A percentile compares a stretch with the other conserved stretches of the same genome.
These are phyloP conservation scores for Nowickia ferox DNA, from an alignment of 2,888 invertebrate species.

Conservation along the genomic window DNA sequence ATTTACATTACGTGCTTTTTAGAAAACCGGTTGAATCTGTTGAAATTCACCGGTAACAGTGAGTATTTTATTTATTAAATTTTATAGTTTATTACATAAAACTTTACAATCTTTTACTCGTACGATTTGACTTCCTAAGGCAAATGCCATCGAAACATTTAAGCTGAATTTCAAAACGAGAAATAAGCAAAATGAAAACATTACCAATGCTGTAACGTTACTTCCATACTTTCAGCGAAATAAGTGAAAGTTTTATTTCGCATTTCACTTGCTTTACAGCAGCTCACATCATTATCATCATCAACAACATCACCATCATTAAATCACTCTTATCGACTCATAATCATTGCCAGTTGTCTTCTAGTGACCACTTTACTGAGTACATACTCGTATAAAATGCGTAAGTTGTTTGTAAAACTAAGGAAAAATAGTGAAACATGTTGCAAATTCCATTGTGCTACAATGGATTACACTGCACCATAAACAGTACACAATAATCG, in stretches of 20 bases:
- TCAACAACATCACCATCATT: neutral
- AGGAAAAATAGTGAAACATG: constrained; percentile 41
- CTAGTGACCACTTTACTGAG: neutral
- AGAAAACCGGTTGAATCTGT: neutral
- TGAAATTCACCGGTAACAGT: neutral
- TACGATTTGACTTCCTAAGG: constrained; percentile 9
- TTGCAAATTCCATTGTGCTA: constrained; percentile 9
- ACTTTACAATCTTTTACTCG: constrained; percentile 16
- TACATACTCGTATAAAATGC: constrained; percentile 6
- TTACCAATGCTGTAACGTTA: constrained; percentile 45
- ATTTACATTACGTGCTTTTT: no score
- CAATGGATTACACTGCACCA: neutral
- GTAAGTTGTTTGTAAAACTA: constrained; percentile 9
- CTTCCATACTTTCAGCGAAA: constrained; percentile 46
- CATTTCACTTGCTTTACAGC: constrained; percentile 59
- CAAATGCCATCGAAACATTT: constrained; percentile 24
- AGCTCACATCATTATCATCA: constrained; percentile 5
- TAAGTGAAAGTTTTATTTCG: constrained; percentile 68
- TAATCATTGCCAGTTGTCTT: constrained; percentile 22
- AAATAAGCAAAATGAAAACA: constrained; percentile 9
- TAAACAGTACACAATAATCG: constrained; percentile 6
- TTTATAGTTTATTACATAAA: constrained; percentile 44
- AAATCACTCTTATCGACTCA: constrained; percentile 30
- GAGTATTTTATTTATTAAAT: neutral
- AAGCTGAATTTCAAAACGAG: constrained; percentile 21